phyloP scores from a whole-genome alignment of 2,113 vertebrate genomes.

The Poeciliopsis prolifica region DNA sequence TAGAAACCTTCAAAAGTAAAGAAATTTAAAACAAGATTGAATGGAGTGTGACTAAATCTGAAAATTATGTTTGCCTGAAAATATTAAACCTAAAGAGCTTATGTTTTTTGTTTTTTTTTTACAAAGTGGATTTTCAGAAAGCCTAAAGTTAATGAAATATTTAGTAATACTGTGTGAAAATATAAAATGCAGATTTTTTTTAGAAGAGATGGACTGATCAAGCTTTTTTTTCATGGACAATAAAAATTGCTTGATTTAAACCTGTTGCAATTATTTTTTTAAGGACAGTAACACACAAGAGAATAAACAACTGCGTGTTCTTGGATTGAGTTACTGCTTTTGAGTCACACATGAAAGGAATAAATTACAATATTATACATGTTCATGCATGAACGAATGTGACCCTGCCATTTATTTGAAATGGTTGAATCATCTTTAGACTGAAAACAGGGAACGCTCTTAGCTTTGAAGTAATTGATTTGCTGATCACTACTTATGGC shows the following conservation, averaged over 20 bases:
- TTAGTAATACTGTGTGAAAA: not conserved
- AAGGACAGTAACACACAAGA: not conserved
- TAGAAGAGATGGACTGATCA: not conserved
- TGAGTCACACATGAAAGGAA: not conserved
- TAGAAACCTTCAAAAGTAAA: not conserved
- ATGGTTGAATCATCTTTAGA: not conserved
- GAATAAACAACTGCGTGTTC: not conserved
- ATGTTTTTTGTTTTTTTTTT: not conserved
- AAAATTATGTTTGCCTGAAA: not conserved
- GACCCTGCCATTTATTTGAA: not conserved
- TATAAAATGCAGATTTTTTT: not conserved
- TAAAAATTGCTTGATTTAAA: not conserved
- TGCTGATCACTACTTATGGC: not conserved
- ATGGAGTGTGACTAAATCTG: not conserved
- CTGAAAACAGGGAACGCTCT: not conserved
- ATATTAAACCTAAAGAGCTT: not conserved
- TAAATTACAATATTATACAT: not conserved
- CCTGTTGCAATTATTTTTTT: not conserved
- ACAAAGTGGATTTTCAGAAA: not conserved
- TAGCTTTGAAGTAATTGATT: not conserved
- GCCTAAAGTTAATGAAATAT: too few species aligned
- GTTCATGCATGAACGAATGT: not conserved
- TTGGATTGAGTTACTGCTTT: not conserved
- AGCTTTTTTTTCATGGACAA: not conserved
- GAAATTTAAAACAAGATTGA: not conserved